Evolutionary conservation across 2,113 vertebrate species (phyloP), one percentile per base, ranked within the genome.

Genomic region (Barnardius zonarius): DNA sequence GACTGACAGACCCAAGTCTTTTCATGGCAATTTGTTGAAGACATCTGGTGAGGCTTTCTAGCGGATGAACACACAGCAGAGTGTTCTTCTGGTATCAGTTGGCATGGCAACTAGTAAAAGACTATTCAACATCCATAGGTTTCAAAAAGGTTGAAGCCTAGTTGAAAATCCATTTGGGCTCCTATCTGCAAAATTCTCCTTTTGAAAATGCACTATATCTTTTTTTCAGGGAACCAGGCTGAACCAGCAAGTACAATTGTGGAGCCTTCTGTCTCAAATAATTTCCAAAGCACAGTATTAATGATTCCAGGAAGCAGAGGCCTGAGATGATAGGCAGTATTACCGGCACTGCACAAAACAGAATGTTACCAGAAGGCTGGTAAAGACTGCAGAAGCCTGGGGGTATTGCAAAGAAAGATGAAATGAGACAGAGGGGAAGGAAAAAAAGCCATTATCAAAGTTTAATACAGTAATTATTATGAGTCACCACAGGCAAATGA

Each of bases 131-230:
- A 98, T 98, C 98, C 97, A 97, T 98, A 98, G 97, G 98, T 98
- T 98, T 99, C 98, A 98, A 98, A 99, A 97, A 99, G 98, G 98
- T 98, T 98, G 98, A 98, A 98, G 98, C 98, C 98, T 99, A 99
- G 99, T 98, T 99, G 98, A 99, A 99, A 99, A 99, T 99, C 99
- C 99, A 99, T 99, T 99, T 99, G 98, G 99, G 97, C 98, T 98
- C 97, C 98, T 98, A 98, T 98, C 98, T 98, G 98, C 93, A 98
- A 98, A 98, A 98, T 96, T 98, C 93, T 93, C 49, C 72, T 97
- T 97, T 95, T 94, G 92, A 98, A 98, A 98, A 98, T 97, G 96
- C 94, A 97, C 96, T 98, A 96, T 98, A 98, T 94, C 96, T 96
- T 97, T 96, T 96, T 94, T 91, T 92, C 83, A 95, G 85, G 86